A percentile compares a stretch with the other conserved stretches of the same genome.
Conservation (phyloP, 2,113 vertebrate species). For the Ctenodactylus gundi region DNA sequence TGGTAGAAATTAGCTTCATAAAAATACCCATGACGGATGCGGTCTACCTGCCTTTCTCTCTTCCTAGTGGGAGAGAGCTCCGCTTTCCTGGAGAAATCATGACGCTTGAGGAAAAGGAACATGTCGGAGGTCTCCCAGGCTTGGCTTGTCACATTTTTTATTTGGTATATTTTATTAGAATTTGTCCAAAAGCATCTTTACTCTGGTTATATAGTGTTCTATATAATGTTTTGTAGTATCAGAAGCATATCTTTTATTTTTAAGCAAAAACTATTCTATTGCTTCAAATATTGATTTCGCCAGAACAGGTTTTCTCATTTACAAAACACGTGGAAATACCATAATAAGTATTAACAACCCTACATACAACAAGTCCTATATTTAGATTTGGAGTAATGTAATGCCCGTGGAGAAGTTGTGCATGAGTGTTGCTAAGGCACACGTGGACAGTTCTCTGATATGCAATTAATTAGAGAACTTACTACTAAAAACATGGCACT, state of each 20-base stretch:
- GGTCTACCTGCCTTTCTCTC: background rate
- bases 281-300: background rate
- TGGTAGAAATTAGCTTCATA: background rate
- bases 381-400: constrained; percentile 6
- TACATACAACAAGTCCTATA: background rate
- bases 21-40: background rate
- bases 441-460: background rate
- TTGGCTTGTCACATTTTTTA: background rate
- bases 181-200: background rate
- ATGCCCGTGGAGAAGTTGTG: constrained; percentile 1
- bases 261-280: constrained; percentile 31
- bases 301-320: background rate
- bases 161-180: background rate
- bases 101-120: background rate
- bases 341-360: background rate
- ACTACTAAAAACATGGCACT: background rate
- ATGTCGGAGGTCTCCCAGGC: background rate
- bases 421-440: background rate
- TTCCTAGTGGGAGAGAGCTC: background rate
- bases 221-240: background rate
- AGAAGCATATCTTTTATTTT: background rate
- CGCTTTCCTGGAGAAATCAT: background rate
- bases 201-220: background rate
- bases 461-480: background rate
- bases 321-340: background rate